These are phyloP conservation scores for Tenthredo distinguenda DNA, from an alignment of 2,888 invertebrate species.

Conservation along the genomic window DNA sequence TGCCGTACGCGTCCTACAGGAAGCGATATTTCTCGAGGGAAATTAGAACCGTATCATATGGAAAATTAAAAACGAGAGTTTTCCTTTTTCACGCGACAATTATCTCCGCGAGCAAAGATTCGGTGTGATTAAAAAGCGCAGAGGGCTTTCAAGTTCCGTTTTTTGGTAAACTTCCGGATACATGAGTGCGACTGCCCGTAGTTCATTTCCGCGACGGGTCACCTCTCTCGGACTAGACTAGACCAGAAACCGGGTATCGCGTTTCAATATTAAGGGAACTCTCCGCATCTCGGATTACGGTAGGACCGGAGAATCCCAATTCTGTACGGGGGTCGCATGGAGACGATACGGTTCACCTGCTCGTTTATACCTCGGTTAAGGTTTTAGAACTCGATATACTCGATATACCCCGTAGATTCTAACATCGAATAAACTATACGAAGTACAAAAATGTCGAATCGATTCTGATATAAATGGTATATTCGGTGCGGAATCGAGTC, in stretches of 20 bases:
- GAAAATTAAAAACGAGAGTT: not conserved
- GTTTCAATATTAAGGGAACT: conserved; percentile 20
- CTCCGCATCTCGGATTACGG: conserved; percentile 10
- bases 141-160: not conserved
- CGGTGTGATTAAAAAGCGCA: not conserved
- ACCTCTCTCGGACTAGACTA: not conserved
- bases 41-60: not conserved
- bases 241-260: not conserved
- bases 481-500: too few species aligned
- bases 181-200: not conserved
- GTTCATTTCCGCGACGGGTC: conserved; percentile 20
- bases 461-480: not conserved
- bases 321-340: not conserved
- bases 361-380: conserved; percentile 1
- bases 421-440: not conserved
- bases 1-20: not conserved
- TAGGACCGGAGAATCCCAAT: not conserved
- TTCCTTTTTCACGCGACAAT: not conserved
- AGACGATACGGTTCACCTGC: conserved; percentile 4
- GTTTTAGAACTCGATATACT: not conserved
- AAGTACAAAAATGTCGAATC: not conserved
- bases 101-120: not conserved
- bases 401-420: not conserved
- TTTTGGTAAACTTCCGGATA: not conserved
- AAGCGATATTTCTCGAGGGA: conserved; percentile 16